Evolutionary conservation across 1,140 invertebrate species (phyloP), one percentile per base, ranked within the genome.

Genomic region (Drosophila ironensis): DNA sequence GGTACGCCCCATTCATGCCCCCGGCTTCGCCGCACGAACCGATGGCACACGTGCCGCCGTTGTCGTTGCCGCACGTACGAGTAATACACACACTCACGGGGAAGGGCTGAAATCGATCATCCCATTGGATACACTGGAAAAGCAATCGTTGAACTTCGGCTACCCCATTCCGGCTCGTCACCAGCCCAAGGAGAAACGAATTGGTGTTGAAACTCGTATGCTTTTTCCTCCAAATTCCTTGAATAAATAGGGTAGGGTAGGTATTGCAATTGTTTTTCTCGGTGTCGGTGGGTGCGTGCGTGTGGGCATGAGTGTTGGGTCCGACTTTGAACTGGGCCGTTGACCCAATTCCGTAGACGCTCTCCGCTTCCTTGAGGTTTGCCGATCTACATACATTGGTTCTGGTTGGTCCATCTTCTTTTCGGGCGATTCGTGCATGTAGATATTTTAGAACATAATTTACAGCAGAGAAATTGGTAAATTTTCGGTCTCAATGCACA

Each of bases 251-350:
- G 9, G 2, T n/a, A 11, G n/a, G 28, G 1, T 11, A 33, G 4
- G 4, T 11, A 5, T 4, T 33, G 1, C 9, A 33, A 19, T 7
- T 8, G 8, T 37, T 11, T 25, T 7, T 53, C 17, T n/a, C 2
- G n/a, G 33, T 48, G 22, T 37, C 30, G 5, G 0, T 2, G 7
- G 14, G 30, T 35, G 11, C 12, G 0, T 35, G n/a, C 30, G 33
- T 37, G 14, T 17, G 33, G 5, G 33, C 33, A 14, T 33, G 37
- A 28, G 11, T 50, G 12, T 24, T 30, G 20, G 11, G 7, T 19
- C 35, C 45, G 73, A 57, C 78, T 82, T 82, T 82, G 78, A 78
- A 74, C 47, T 59, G 53, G 80, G 74, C 59, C 71, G 35, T 84
- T 86, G 78, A 84, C 80, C 78, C 42, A 84, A 51, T 71, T 86